Conservation (phyloP, 2,113 vertebrate species). For the Salminus brasiliensis region DNA sequence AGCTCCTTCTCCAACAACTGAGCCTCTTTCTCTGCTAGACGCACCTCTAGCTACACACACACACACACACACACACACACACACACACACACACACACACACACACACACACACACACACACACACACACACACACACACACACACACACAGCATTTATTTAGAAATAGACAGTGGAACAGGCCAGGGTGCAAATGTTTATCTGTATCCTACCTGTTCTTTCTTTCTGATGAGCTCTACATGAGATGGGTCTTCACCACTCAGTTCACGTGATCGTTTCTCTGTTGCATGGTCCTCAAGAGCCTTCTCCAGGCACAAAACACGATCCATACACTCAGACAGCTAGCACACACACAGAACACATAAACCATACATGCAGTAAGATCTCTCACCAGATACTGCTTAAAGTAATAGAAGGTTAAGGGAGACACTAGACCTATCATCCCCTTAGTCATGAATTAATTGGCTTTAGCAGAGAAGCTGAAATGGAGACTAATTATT, state of each 20-base stretch:
- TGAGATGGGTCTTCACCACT: slow-evolving; percentile 79
- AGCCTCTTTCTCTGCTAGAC: slow-evolving; percentile 80
- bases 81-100: slow-evolving; percentile 7
- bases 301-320: slow-evolving; percentile 72
- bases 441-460: too few species aligned
- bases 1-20: slow-evolving; percentile 84
- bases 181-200: not conserved
- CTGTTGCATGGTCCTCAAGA: slow-evolving; percentile 57
- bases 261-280: slow-evolving; percentile 70
- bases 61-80: slow-evolving; percentile 1
- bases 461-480: too few species aligned
- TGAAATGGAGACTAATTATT: too few species aligned
- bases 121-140: too few species aligned
- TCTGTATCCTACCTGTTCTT: slow-evolving; percentile 78
- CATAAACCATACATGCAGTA: too few species aligned
- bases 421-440: too few species aligned
- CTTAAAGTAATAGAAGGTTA: too few species aligned
- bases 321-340: slow-evolving; percentile 84
- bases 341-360: slow-evolving; percentile 64
- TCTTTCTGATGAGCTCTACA: slow-evolving; percentile 81
- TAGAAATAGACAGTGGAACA: too few species aligned
- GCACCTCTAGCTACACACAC: slow-evolving; percentile 81
- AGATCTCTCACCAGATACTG: too few species aligned
- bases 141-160: too few species aligned
- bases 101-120: too few species aligned